phyloP scores from a whole-genome alignment of 2,113 vertebrate species.

The Paramisgurnus dabryanus region DNA sequence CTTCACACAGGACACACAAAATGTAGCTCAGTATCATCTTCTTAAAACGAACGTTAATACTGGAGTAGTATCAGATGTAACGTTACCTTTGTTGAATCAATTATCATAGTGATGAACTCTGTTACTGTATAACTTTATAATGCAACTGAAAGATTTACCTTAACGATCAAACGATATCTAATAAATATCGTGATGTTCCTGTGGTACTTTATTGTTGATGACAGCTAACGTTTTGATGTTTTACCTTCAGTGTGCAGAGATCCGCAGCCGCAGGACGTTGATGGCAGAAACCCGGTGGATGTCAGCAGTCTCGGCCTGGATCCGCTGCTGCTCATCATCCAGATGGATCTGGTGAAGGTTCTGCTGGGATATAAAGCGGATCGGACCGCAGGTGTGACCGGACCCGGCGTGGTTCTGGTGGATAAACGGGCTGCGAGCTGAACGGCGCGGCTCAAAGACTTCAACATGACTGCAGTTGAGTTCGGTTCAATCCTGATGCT shows the following conservation, averaged over 20 bases:
- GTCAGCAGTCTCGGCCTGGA: constrained; percentile 70
- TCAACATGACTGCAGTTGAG: constrained; percentile 63
- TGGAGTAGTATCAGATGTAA: too few relatives aligned
- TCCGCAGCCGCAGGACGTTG: constrained; percentile 81
- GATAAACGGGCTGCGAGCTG: constrained; percentile 69
- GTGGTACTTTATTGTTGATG: not conserved
- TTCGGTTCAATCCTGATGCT: not conserved
- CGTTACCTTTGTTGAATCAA: too few relatives aligned
- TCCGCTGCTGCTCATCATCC: constrained; percentile 70
- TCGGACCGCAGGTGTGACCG: constrained; percentile 57
- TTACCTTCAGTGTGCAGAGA: constrained; percentile 90
- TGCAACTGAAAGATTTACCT: too few relatives aligned
- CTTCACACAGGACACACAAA: too few relatives aligned
- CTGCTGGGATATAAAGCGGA: constrained; percentile 61
- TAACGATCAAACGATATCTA: too few relatives aligned
- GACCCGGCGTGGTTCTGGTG: constrained; percentile 42
- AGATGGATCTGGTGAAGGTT: constrained; percentile 78
- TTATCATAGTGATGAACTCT: too few relatives aligned
- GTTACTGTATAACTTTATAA: too few relatives aligned
- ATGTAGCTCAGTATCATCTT: too few relatives aligned
- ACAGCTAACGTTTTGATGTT: not conserved
- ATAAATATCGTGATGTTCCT: too few relatives aligned
- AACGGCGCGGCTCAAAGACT: constrained; percentile 68
- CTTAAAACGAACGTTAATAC: too few relatives aligned
- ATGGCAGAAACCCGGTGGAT: constrained; percentile 62